These are phyloP conservation scores for Eumerus sabulonum DNA, from an alignment of 2,888 invertebrate species.

Conservation along the genomic window DNA sequence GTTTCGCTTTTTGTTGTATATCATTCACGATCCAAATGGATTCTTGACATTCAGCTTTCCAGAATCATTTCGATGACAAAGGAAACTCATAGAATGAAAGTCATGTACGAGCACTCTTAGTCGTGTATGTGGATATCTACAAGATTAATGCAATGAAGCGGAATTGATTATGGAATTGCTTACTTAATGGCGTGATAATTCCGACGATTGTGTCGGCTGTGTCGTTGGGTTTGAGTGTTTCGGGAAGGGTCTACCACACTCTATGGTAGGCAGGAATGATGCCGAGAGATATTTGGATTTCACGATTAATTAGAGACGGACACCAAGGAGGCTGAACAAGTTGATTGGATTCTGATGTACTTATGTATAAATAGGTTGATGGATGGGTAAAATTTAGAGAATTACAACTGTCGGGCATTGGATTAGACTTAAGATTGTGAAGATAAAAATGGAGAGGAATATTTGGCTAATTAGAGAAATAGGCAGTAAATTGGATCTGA, in stretches of 20 bases:
- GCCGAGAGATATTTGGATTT: conserved; percentile 12
- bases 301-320: conserved; percentile 24
- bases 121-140: conserved; percentile 26
- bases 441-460: too few relatives aligned
- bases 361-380: not conserved
- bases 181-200: conserved; percentile 66
- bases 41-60: not conserved
- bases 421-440: too few relatives aligned
- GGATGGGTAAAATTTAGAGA: too few relatives aligned
- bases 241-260: conserved; percentile 62
- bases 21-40: not conserved
- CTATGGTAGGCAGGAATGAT: conserved; percentile 32
- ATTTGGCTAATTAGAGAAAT: too few relatives aligned
- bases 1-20: not conserved
- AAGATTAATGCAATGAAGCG: conserved; percentile 57
- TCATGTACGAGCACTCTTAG: conserved; percentile 38
- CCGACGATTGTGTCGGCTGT: conserved; percentile 39
- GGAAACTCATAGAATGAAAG: not conserved
- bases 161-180: conserved; percentile 65
- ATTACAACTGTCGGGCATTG: too few relatives aligned
- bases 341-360: too few relatives aligned
- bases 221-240: conserved; percentile 21
- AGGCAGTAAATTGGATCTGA: too few relatives aligned
- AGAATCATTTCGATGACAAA: not conserved
- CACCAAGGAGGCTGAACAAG: too few relatives aligned